A percentile compares a stretch with the other conserved stretches of the same genome.
phyloP scores from a whole-genome alignment of 2,797 vertebrate genomes.

The Botia almorhae region DNA sequence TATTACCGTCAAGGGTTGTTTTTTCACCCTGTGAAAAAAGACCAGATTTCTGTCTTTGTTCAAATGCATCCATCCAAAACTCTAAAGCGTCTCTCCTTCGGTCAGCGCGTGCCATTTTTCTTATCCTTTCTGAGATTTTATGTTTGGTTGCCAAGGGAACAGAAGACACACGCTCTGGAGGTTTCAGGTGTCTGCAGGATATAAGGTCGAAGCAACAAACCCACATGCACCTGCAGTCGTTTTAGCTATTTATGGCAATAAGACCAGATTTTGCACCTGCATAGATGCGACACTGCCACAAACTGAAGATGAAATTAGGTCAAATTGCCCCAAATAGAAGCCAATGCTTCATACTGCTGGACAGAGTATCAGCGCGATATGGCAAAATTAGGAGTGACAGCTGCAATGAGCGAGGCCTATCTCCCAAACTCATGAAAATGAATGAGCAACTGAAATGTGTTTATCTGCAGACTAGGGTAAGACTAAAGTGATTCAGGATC shows the following conservation, averaged over 20 bases:
- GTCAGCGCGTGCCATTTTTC: conserved; percentile 46
- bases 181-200: conserved; percentile 37
- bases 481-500: conserved; percentile 69
- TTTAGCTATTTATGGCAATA: conserved; percentile 46
- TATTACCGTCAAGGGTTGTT: conserved; percentile 52
- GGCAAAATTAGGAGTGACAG: conserved; percentile 65
- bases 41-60: conserved; percentile 57
- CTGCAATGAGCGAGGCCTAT: conserved; percentile 59
- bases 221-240: background rate
- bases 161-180: conserved; percentile 43
- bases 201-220: conserved; percentile 18
- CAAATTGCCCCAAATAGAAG: conserved; percentile 55
- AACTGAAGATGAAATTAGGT: conserved; percentile 57
- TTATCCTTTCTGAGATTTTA: conserved; percentile 44
- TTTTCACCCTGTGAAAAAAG: conserved; percentile 33
- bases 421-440: conserved; percentile 73
- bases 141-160: conserved; percentile 61
- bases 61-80: conserved; percentile 55
- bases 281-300: conserved; percentile 23
- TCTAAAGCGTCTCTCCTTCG: conserved; percentile 56
- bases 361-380: conserved; percentile 49
- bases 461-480: conserved; percentile 66
- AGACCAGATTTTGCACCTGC: conserved; percentile 48
- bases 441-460: conserved; percentile 73
- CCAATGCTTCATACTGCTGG: conserved; percentile 39